A percentile compares a stretch with the other conserved stretches of the same genome.
phyloP scores from a whole-genome alignment of 2,113 vertebrate genomes.

The Hydropotes inermis region DNA sequence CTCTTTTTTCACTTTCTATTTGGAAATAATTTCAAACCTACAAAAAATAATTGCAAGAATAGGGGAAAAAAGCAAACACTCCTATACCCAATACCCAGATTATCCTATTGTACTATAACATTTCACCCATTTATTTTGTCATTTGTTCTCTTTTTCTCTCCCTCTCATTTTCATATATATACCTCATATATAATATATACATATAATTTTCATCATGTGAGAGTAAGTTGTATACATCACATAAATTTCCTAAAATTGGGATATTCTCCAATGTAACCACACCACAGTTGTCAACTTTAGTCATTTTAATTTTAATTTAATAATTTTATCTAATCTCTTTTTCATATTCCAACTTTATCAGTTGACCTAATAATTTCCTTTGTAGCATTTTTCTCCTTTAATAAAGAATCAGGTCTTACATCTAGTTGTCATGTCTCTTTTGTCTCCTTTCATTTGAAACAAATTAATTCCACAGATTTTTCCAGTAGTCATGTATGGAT shows the following conservation, averaged over 20 bases:
- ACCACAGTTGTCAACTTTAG: neutral
- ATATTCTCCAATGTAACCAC: neutral
- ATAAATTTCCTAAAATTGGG: neutral
- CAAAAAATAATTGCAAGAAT: neutral
- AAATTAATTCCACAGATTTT: neutral
- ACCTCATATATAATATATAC: neutral
- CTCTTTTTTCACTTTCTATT: neutral
- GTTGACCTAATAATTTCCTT: neutral
- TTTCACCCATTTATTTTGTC: neutral
- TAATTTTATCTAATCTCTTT: neutral
- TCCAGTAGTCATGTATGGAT: neutral
- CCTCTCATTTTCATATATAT: neutral
- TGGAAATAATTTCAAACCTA: slow-evolving; percentile 38
- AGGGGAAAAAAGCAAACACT: neutral
- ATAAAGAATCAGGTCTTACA: neutral
- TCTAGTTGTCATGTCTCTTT: neutral
- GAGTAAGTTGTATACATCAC: neutral
- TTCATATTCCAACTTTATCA: neutral
- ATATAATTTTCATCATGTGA: neutral
- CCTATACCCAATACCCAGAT: neutral
- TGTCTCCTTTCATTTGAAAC: neutral
- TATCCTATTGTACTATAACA: neutral
- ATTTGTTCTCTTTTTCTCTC: neutral
- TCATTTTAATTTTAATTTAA: neutral
- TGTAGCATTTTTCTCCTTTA: neutral